Conservation (phyloP, 1,140 invertebrate genomes). For the Drosophila tani region DNA sequence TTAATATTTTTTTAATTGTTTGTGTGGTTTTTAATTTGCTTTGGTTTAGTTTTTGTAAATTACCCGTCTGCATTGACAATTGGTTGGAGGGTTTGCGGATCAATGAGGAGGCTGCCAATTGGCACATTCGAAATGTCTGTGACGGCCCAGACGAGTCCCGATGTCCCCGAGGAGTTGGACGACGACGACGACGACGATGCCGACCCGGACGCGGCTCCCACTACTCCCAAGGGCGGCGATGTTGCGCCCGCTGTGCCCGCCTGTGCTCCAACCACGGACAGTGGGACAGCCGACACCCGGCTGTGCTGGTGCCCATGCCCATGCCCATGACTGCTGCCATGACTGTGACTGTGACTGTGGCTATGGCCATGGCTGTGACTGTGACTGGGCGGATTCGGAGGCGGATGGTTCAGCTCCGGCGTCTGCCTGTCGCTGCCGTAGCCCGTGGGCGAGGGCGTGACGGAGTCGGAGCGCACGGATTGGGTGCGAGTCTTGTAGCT, state of each 20-base stretch:
- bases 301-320: slow-evolving; percentile 13
- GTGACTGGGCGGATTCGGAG: slow-evolving; percentile 25
- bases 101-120: slow-evolving; percentile 93
- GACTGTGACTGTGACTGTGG: slow-evolving; percentile 15
- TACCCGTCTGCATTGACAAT: slow-evolving; percentile 89
- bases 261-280: slow-evolving; percentile 31
- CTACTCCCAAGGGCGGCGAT: slow-evolving; percentile 19
- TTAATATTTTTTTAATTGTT: slow-evolving; percentile 42
- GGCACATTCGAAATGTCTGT: slow-evolving; percentile 93
- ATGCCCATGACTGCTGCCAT: slow-evolving; percentile 17
- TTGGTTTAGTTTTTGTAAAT: slow-evolving; percentile 82
- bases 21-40: slow-evolving; percentile 58
- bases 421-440: slow-evolving; percentile 84
- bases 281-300: slow-evolving; percentile 11
- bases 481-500: slow-evolving; percentile 87
- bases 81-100: slow-evolving; percentile 90
- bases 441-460: slow-evolving; percentile 90
- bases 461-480: slow-evolving; percentile 90
- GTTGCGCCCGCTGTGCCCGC: slow-evolving; percentile 35
- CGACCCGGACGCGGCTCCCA: slow-evolving; percentile 33
- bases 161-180: slow-evolving; percentile 38
- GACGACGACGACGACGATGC: slow-evolving; percentile 43
- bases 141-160: slow-evolving; percentile 92
- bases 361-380: slow-evolving; percentile 31
- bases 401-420: slow-evolving; percentile 67